Conservation (phyloP, 2,113 vertebrate species). For the Nesogale talazaci region DNA sequence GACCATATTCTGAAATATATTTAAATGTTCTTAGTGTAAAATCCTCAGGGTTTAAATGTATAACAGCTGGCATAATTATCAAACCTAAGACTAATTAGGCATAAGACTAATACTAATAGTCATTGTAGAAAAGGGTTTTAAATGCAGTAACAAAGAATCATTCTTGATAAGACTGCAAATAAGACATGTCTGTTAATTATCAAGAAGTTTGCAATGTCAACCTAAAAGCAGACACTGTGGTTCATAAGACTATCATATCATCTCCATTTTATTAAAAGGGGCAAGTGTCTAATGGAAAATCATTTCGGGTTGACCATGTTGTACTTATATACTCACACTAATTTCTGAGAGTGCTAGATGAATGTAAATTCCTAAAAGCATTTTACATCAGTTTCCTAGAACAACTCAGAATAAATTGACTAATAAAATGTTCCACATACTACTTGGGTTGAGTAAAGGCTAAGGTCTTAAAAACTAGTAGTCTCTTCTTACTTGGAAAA, state of each 20-base stretch:
- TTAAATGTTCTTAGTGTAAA: constrained; percentile 58
- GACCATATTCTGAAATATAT: constrained; percentile 93
- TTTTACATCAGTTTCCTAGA: background rate
- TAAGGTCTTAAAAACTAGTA: background rate
- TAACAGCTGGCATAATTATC: no score
- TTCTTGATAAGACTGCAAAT: background rate
- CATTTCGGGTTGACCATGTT: background rate
- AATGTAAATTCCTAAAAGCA: background rate
- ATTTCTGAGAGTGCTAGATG: background rate
- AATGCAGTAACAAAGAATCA: background rate
- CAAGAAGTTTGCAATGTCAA: background rate
- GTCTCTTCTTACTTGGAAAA: background rate
- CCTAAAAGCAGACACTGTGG: background rate
- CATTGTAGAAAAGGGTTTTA: background rate
- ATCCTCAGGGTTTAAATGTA: background rate
- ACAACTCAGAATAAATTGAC: background rate
- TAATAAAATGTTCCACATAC: background rate
- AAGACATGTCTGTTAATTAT: background rate
- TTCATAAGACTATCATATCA: background rate
- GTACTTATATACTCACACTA: background rate
- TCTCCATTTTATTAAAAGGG: background rate
- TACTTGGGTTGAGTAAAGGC: background rate
- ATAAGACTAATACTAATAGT: constrained; percentile 19
- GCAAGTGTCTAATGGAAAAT: background rate
- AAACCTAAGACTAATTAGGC: no score